Evolutionary conservation across 1,140 invertebrate genomes (phyloP).

Genomic region (Sinella curviseta): DNA sequence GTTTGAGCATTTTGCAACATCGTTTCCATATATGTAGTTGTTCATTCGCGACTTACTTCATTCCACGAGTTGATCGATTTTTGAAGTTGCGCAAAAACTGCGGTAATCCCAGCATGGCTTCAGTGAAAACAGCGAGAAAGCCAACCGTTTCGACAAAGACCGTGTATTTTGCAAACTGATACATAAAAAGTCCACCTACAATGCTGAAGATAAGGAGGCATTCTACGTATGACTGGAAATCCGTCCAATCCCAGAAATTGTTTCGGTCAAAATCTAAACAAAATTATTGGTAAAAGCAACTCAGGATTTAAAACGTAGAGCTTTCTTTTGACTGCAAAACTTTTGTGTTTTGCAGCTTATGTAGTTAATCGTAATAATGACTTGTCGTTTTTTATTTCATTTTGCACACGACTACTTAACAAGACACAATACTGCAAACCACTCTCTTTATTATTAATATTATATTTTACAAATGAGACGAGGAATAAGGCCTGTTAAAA

Average conservation of each 20-base stretch:
- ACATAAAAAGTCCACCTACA: slow-evolving; percentile 79
- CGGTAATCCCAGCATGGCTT: slow-evolving; percentile 63
- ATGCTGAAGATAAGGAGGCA: slow-evolving; percentile 86
- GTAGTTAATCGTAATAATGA: not conserved
- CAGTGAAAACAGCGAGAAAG: slow-evolving; percentile 70
- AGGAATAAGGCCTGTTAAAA: too few species aligned
- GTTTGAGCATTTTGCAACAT: not conserved
- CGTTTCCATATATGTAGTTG: not conserved
- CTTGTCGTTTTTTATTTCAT: too few species aligned
- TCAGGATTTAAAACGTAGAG: not conserved
- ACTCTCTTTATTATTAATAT: too few species aligned
- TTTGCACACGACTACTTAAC: too few species aligned
- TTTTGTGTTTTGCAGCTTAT: not conserved
- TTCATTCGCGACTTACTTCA: slow-evolving; percentile 72
- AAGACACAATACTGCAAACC: too few species aligned
- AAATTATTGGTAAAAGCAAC: too few species aligned
- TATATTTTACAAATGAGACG: too few species aligned
- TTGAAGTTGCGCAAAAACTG: slow-evolving; percentile 86
- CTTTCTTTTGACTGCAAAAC: not conserved
- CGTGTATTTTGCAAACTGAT: slow-evolving; percentile 76
- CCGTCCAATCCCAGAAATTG: slow-evolving; percentile 99
- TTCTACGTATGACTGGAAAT: slow-evolving; percentile 93
- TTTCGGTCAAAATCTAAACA: slow-evolving; percentile 80
- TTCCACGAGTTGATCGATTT: slow-evolving; percentile 90
- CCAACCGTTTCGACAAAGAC: slow-evolving; percentile 87